Conservation (phyloP, 2,113 vertebrate genomes). For the Mirounga angustirostris region DNA sequence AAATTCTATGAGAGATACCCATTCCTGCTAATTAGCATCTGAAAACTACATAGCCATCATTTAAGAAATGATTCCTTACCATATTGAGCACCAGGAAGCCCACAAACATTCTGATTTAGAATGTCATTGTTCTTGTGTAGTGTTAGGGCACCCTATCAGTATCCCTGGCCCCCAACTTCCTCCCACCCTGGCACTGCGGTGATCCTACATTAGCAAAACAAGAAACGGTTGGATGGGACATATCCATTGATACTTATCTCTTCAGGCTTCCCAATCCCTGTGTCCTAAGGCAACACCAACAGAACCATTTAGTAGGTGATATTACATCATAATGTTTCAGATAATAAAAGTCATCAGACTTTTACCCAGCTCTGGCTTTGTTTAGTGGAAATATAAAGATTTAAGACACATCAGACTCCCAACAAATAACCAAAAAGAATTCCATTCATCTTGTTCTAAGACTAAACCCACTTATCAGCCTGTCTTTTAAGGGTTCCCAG, state of each 20-base stretch:
- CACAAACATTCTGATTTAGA: neutral
- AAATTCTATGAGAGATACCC: neutral
- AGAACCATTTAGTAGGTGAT: neutral
- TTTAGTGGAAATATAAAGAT: neutral
- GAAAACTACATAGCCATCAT: neutral
- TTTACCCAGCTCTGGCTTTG: neutral
- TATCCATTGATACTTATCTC: neutral
- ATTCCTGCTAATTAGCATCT: neutral
- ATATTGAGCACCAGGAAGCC: neutral
- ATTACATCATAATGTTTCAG: neutral
- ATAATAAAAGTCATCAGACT: neutral
- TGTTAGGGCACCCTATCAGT: neutral
- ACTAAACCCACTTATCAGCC: neutral
- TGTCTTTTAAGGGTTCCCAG: neutral
- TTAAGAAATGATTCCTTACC: neutral
- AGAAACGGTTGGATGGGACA: neutral
- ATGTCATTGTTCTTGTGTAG: neutral
- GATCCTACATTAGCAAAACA: neutral
- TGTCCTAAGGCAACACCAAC: neutral
- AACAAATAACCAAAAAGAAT: neutral
- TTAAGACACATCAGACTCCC: neutral
- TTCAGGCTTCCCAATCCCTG: neutral
- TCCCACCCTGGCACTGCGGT: neutral
- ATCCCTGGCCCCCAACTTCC: rapidly evolving
- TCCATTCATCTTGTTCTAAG: neutral